Conservation (phyloP, 2,888 invertebrate genomes). For the Catocala sponsa region DNA sequence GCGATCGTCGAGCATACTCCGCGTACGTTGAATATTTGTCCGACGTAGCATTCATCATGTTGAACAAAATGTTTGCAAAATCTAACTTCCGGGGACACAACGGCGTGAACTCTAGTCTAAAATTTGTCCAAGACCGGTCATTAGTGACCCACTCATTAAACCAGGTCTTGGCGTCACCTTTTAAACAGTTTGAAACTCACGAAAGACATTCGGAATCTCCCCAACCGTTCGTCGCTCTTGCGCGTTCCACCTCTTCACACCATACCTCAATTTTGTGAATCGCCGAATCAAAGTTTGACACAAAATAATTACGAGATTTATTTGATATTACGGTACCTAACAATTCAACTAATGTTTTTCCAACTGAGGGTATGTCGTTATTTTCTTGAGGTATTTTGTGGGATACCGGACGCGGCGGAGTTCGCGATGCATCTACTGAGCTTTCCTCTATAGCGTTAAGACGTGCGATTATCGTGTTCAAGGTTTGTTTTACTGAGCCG, state of each 20-base stretch:
- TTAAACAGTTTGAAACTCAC: neutral
- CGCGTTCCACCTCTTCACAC: neutral
- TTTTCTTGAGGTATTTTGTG: too few species aligned
- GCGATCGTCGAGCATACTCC: neutral
- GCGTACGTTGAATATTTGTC: neutral
- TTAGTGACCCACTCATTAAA: neutral
- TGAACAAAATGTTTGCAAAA: neutral
- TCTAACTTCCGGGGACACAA: neutral
- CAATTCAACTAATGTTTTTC: too few species aligned
- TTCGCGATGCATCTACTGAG: too few species aligned
- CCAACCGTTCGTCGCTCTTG: neutral
- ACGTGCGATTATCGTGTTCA: too few species aligned
- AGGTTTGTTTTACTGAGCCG: too few species aligned
- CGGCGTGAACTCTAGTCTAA: neutral
- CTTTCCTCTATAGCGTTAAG: too few species aligned
- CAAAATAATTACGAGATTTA: neutral
- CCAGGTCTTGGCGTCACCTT: constrained; percentile 5
- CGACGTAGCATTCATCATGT: neutral
- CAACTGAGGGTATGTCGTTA: too few species aligned
- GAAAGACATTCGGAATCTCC: neutral
- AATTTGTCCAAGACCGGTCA: neutral
- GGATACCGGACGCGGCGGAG: too few species aligned
- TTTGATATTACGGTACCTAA: too few species aligned
- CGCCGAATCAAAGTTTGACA: neutral
- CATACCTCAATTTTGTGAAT: neutral